Evolutionary conservation across 2,797 vertebrate genomes (phyloP).

Genomic region (Oceanodroma leucorhoa): DNA sequence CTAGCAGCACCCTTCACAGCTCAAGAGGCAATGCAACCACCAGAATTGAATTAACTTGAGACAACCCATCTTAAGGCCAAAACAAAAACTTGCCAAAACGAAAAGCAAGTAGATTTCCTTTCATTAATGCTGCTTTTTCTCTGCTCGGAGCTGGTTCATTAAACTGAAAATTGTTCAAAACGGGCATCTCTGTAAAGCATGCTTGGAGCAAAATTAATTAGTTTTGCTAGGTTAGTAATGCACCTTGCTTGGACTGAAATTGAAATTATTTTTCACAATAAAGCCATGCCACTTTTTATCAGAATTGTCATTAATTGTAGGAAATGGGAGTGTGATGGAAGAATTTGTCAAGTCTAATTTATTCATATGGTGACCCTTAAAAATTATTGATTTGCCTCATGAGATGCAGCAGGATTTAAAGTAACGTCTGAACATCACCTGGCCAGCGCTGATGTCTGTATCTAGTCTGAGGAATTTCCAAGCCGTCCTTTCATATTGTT

Average conservation of each 20-base stretch:
- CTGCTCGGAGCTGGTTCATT: slow-evolving; percentile 25
- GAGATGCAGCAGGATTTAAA: not conserved
- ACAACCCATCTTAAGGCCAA: not conserved
- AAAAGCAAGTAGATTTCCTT: not conserved
- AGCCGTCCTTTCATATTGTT: not conserved
- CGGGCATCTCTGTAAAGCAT: not conserved
- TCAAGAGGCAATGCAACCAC: not conserved
- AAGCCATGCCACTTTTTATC: not conserved
- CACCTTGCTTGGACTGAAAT: slow-evolving; percentile 7
- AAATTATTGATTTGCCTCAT: not conserved
- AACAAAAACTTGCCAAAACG: not conserved
- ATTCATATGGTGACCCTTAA: not conserved
- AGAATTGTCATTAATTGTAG: slow-evolving; percentile 18
- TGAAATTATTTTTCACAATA: slow-evolving; percentile 10
- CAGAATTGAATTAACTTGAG: not conserved
- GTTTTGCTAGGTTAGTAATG: slow-evolving; percentile 29
- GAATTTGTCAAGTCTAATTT: slow-evolving; percentile 9
- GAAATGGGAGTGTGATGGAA: not conserved
- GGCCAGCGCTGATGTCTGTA: not conserved
- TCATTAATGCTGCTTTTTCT: slow-evolving; percentile 4
- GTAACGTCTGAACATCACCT: not conserved
- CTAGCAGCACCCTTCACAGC: not conserved
- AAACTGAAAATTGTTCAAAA: slow-evolving; percentile 41
- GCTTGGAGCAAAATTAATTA: slow-evolving; percentile 55
- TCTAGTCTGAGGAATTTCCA: not conserved